Percentiles rank a stretch among this genome's conserved stretches.
These are phyloP conservation scores for Drosophila longiperda DNA, from an alignment of 2,888 invertebrate genomes.

Conservation along the genomic window DNA sequence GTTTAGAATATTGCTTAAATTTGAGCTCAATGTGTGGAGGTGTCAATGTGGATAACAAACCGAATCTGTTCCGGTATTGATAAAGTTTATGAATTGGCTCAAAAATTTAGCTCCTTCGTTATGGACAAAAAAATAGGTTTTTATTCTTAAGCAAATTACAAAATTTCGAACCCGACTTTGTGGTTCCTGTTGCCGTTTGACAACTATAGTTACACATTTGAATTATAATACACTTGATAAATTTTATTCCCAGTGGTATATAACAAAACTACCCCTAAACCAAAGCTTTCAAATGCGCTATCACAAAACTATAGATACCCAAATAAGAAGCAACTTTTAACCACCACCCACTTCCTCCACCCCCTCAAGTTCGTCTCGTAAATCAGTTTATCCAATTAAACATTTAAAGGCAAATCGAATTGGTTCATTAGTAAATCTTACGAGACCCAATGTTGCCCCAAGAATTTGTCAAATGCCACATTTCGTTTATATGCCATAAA, in stretches of 20 bases:
- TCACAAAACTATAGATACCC: neutral
- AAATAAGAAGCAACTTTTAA: neutral
- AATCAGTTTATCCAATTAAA: constrained; percentile 51
- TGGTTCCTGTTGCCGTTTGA: too few relatives aligned
- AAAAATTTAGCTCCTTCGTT: too few relatives aligned
- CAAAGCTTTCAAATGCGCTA: neutral
- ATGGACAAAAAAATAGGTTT: neutral
- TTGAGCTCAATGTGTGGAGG: neutral
- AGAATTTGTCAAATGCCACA: constrained; percentile 25
- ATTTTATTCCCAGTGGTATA: too few relatives aligned
- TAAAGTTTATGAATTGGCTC: neutral
- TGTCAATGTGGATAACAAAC: neutral
- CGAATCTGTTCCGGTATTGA: neutral
- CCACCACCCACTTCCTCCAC: neutral
- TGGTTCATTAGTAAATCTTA: constrained; percentile 73
- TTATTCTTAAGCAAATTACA: neutral
- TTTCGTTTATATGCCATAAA: constrained; percentile 76
- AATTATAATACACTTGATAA: neutral
- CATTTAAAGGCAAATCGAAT: constrained; percentile 68
- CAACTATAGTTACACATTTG: neutral
- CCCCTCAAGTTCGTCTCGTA: neutral
- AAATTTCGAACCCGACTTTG: neutral
- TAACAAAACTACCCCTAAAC: neutral
- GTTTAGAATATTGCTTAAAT: neutral
- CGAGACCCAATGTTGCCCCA: constrained; percentile 37